phyloP scores from a whole-genome alignment of 1,140 invertebrate genomes.

The Aphelenchoides fujianensis region DNA sequence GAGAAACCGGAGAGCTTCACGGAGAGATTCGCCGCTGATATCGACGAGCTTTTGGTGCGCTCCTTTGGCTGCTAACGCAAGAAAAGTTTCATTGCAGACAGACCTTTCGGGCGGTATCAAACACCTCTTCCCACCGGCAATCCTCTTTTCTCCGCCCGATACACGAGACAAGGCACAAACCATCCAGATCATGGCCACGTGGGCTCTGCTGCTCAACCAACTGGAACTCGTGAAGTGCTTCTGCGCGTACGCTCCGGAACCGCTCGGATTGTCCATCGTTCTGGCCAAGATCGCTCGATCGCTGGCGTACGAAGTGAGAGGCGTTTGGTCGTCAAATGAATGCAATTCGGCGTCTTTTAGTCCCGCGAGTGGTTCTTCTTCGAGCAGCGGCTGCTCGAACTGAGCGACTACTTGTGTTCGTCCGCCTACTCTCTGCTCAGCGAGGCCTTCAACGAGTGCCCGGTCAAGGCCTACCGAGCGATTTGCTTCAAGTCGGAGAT shows the following conservation, averaged over 20 bases:
- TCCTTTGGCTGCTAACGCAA: constrained; percentile 4
- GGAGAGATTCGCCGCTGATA: constrained; percentile 36
- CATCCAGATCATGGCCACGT: constrained; percentile 39
- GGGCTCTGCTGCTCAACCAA: constrained; percentile 47
- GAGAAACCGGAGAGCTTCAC: constrained; percentile 28
- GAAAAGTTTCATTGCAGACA: constrained; percentile 12
- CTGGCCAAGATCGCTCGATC: constrained; percentile 43
- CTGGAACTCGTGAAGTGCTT: constrained; percentile 41
- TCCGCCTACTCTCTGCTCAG: constrained; percentile 40
- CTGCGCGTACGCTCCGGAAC: constrained; percentile 43
- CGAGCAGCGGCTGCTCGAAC: constrained; percentile 40
- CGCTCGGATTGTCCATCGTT: constrained; percentile 41
- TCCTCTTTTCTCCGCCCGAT: constrained; percentile 19
- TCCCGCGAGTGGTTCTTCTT: constrained; percentile 55
- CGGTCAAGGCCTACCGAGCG: constrained; percentile 43
- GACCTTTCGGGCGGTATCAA: constrained; percentile 18
- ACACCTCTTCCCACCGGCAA: constrained; percentile 30
- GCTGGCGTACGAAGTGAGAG: constrained; percentile 38
- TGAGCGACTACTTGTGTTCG: constrained; percentile 36
- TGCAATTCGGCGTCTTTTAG: constrained; percentile 33
- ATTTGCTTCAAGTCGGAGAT: constrained; percentile 38
- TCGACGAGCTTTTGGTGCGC: constrained; percentile 40
- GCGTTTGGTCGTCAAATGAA: constrained; percentile 1
- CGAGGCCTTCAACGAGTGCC: constrained; percentile 33
- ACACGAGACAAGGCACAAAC: constrained; percentile 27